Evolutionary conservation across 2,888 invertebrate species (phyloP).

Genomic region (Anorthoa munda): DNA sequence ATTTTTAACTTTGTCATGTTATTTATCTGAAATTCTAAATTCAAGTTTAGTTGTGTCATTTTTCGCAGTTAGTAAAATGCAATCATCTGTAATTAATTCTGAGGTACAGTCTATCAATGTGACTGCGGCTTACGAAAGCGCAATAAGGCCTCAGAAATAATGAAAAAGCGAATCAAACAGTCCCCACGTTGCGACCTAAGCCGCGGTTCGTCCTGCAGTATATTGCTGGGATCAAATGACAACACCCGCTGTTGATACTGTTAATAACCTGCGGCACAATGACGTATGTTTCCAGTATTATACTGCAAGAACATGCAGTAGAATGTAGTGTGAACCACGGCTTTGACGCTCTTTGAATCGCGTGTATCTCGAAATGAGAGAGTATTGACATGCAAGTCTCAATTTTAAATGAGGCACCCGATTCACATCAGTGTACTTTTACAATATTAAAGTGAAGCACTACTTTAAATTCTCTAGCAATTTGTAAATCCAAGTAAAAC

Average conservation of each 20-base stretch:
- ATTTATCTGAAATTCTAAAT: conserved; percentile 6
- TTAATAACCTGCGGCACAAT: no score
- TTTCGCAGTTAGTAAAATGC: neutral
- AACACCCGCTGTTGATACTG: no score
- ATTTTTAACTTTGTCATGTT: no score
- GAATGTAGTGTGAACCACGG: no score
- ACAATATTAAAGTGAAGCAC: neutral
- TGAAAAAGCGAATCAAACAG: neutral
- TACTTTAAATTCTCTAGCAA: neutral
- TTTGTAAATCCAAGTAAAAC: neutral
- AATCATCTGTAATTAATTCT: neutral
- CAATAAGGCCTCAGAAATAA: neutral
- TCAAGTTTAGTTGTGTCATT: neutral
- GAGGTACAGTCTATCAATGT: neutral
- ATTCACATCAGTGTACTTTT: neutral
- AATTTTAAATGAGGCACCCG: neutral
- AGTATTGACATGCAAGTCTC: no score
- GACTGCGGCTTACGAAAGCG: neutral
- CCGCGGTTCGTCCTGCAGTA: no score
- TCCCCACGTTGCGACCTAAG: no score
- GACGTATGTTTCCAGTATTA: no score
- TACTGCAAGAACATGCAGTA: no score
- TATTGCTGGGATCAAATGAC: no score
- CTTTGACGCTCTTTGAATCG: no score
- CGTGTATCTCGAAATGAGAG: no score